Evolutionary conservation across 2,888 invertebrate species (phyloP), one percentile per base, ranked within the genome.

Genomic region (Hypomecis atomaria): DNA sequence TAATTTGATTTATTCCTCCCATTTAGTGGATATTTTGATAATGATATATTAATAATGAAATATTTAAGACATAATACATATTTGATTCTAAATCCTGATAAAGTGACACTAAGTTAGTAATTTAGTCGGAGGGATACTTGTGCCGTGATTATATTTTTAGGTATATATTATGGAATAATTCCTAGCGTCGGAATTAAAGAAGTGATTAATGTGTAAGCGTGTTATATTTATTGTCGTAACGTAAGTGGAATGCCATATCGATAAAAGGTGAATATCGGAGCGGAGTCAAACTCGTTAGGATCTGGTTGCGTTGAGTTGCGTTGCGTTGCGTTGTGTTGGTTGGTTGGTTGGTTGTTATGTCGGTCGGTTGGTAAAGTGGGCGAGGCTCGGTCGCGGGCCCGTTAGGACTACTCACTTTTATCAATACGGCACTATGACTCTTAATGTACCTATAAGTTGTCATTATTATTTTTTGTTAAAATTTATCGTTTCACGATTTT

Each of bases 81-180:
- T 92, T 92, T 92, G 92, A 92, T 92, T 92, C 92, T 92, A 92
- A 92, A 92, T 92, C 92, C 92, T 92, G 92, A 92, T 92, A 92
- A 92, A 90, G 91, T 91, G 91, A 92, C 92, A 92, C 92, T 92
- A 92, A 87, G 87, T 92, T 90, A 91, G 92, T 92, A 90, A 90
- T 90, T 91, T 92, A 92, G 92, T 92, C 92, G 92, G 92, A 92
- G 92, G 92, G 92, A 92, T 92, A 92, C 92, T 92, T 92, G 92
- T 92, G 93, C 92, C 92, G 92, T 92, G 92, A 92, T 92, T 92
- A 92, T 92, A 92, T 92, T 92, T 92, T 92, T 92, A 92, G 92
- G 92, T 92, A 92, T 92, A 92, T 92, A 92, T 92, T 92, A 91
- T 90, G 86, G 90, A 87, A 90, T 92, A 92, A 92, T 92, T 92